Evolutionary conservation across 1,140 invertebrate genomes (phyloP).

Genomic region (Lepidotrigona ventralis): DNA sequence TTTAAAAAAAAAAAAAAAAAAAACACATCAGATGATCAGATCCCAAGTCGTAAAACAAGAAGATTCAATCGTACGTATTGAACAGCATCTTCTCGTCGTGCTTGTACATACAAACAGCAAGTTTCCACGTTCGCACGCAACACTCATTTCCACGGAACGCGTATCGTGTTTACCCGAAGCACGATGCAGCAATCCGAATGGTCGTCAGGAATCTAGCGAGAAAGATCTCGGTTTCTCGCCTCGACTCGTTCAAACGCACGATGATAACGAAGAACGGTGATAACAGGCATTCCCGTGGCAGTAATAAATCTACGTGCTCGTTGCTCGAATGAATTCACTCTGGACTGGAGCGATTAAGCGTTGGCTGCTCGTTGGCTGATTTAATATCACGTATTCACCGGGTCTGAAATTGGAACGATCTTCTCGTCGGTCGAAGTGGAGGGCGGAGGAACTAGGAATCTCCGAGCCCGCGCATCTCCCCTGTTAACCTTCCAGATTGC

Average conservation of each 20-base stretch:
- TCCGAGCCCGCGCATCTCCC: slow-evolving; percentile 6
- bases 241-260: background rate
- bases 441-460: slow-evolving; percentile 36
- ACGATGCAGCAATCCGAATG: background rate
- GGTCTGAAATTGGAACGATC: slow-evolving; percentile 55
- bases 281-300: slow-evolving; percentile 34
- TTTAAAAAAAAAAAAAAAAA: too few relatives aligned
- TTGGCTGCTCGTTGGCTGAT: slow-evolving; percentile 25
- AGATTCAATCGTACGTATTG: background rate
- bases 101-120: background rate
- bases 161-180: background rate
- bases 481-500: slow-evolving; percentile 56
- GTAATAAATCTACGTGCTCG: slow-evolving; percentile 44
- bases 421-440: slow-evolving; percentile 8
- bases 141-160: background rate
- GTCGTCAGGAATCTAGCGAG: background rate
- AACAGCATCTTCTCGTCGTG: background rate
- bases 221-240: background rate
- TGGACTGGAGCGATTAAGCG: slow-evolving; percentile 42
- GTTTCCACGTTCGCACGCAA: background rate
- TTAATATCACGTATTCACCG: slow-evolving; percentile 57
- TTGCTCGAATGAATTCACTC: slow-evolving; percentile 43
- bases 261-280: slow-evolving; percentile 19
- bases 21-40: too few relatives aligned
- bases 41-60: background rate